Conservation (phyloP, 2,113 vertebrate species). For the Myocastor coypus region DNA sequence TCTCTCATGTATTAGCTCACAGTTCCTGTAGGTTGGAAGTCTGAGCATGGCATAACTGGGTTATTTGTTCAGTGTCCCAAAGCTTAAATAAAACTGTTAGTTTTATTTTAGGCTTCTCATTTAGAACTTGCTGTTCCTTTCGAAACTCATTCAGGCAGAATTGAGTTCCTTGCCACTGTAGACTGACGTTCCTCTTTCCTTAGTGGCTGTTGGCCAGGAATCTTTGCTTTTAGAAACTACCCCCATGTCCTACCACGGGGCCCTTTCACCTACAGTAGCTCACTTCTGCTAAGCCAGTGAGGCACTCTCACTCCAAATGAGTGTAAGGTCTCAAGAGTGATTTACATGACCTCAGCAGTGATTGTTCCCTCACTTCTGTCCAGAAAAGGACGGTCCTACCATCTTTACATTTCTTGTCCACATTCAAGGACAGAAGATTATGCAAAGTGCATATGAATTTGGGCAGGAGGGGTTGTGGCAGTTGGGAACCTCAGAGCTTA, state of each 20-base stretch:
- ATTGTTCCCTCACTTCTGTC: not conserved
- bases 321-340: not conserved
- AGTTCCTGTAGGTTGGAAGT: not conserved
- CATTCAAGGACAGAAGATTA: not conserved
- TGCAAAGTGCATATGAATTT: not conserved
- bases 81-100: not conserved
- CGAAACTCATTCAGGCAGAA: not conserved
- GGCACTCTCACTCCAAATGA: not conserved
- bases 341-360: not conserved
- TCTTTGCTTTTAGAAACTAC: not conserved
- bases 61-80: not conserved
- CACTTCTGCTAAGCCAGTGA: constrained; percentile 1
- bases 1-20: not conserved
- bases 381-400: not conserved
- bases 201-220: not conserved
- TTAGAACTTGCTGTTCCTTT: constrained; percentile 14
- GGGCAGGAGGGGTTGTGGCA: not conserved
- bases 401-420: not conserved
- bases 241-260: not conserved
- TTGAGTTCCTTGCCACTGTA: not conserved
- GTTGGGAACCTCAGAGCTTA: not conserved
- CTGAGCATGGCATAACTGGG: not conserved
- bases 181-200: not conserved
- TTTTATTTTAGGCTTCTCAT: not conserved
- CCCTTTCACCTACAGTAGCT: not conserved